Evolutionary conservation across 2,888 invertebrate species (phyloP).

Genomic region (Gastracanthus pulcherrimus): DNA sequence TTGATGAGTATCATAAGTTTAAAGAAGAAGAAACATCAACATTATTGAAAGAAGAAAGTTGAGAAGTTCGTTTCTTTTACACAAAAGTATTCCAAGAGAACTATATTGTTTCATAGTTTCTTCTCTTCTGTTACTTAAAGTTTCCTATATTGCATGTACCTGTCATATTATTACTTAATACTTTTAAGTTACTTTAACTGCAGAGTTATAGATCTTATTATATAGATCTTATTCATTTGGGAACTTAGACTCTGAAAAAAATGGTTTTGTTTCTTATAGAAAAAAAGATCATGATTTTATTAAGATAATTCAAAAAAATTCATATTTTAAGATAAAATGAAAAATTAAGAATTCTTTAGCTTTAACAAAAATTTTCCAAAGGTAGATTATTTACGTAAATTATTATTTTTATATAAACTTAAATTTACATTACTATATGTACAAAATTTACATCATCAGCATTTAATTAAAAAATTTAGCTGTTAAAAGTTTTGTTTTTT

Average conservation of each 20-base stretch:
- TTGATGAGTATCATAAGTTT: conserved; percentile 45
- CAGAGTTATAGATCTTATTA: no score
- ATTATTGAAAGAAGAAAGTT: conserved; percentile 38
- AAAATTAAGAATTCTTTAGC: neutral
- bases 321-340: conserved; percentile 10
- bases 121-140: neutral
- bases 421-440: neutral
- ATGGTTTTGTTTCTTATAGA: neutral
- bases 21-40: conserved; percentile 48
- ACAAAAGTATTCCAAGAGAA: neutral
- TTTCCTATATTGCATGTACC: neutral
- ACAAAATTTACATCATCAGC: neutral
- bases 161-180: neutral
- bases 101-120: neutral
- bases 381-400: neutral
- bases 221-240: neutral
- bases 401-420: neutral
- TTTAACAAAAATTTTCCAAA: neutral
- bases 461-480: neutral
- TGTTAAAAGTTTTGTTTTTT: neutral
- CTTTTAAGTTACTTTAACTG: neutral
- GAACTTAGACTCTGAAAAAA: neutral
- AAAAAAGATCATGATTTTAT: neutral
- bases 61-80: neutral
- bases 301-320: neutral